These are phyloP conservation scores for Saccostrea cuccullata DNA, from an alignment of 1,140 invertebrate species.

Conservation along the genomic window DNA sequence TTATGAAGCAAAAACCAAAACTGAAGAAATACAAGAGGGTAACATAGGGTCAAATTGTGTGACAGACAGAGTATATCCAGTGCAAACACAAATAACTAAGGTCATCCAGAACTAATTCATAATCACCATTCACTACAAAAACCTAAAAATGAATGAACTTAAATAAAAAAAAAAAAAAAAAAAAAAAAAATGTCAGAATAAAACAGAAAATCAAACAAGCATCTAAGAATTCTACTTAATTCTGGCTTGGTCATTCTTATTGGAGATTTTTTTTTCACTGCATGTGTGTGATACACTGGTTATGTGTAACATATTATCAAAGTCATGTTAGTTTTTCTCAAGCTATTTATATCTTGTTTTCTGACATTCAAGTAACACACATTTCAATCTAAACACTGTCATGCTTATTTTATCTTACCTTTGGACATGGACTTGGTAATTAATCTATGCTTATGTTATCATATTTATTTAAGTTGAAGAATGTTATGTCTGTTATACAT, in stretches of 20 bases:
- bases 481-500: no score
- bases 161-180: no score
- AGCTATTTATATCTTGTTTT: no score
- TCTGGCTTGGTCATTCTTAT: not conserved
- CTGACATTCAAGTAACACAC: no score
- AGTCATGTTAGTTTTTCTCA: no score
- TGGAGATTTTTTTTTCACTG: not conserved
- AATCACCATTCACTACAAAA: not conserved
- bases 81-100: not conserved
- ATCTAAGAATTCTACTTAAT: not conserved
- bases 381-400: no score
- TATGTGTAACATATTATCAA: no score
- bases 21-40: not conserved
- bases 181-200: no score
- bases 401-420: no score
- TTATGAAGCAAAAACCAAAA: not conserved
- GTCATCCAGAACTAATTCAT: not conserved
- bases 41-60: not conserved
- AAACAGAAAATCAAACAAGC: not conserved
- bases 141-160: not conserved
- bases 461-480: no score
- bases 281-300: not conserved
- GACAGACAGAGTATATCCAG: not conserved
- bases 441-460: no score
- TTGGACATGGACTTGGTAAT: no score